These are phyloP conservation scores for Cynopterus sphinx DNA, from an alignment of 2,797 vertebrate genomes.

Conservation along the genomic window DNA sequence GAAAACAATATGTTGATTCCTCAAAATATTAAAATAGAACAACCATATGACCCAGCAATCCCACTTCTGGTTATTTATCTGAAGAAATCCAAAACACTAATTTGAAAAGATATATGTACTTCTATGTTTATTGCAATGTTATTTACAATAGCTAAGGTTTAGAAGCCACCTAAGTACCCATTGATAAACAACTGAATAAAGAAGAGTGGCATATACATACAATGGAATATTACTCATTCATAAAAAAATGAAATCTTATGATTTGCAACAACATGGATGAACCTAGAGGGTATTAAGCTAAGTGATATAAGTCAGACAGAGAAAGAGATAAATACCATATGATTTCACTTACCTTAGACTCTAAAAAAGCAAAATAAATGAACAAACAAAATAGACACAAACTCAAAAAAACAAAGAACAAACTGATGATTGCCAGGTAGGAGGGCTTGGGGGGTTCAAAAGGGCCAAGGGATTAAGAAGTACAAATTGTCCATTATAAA, in stretches of 20 bases:
- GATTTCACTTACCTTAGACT: background rate
- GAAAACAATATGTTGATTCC: background rate
- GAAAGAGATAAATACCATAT: background rate
- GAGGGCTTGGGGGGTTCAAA: background rate
- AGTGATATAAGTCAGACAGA: background rate
- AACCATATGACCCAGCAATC: background rate
- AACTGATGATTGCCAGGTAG: no score
- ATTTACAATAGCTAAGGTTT: background rate
- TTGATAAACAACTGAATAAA: background rate
- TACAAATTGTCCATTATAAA: background rate
- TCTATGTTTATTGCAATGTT: background rate
- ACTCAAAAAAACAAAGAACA: background rate
- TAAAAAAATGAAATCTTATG: background rate
- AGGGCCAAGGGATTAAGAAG: background rate
- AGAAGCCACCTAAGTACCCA: background rate
- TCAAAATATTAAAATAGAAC: background rate
- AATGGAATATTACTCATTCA: background rate
- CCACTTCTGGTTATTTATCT: background rate
- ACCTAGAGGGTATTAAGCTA: no score
- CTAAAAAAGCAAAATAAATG: background rate
- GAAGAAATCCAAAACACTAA: background rate
- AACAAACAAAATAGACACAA: background rate
- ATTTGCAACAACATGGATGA: background rate
- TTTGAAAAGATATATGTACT: background rate
- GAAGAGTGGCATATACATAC: background rate